Percentiles rank a stretch among this genome's conserved stretches.
Conservation (phyloP, 92 coral and sea anemone species). For the Actinernus sp. region DNA sequence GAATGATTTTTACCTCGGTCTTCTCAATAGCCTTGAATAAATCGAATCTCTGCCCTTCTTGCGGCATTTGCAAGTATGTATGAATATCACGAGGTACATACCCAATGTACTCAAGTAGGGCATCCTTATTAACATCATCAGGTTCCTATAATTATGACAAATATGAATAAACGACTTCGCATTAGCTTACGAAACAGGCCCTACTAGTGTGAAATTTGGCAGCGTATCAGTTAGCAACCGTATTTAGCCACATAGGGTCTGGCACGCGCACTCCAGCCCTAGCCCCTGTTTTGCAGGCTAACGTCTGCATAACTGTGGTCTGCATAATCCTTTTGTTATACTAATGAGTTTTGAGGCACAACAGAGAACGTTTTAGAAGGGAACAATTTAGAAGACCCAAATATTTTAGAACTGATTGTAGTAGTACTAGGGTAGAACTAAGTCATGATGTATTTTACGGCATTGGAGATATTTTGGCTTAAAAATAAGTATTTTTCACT, state of each 20-base stretch:
- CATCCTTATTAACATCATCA: constrained; percentile 19
- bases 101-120: constrained; percentile 17
- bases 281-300: too few relatives aligned
- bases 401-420: too few relatives aligned
- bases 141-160: constrained; percentile 22
- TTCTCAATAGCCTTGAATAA: not conserved
- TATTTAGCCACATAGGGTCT: constrained; percentile 28
- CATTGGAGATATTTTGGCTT: too few relatives aligned
- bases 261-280: constrained; percentile 2
- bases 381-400: too few relatives aligned
- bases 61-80: not conserved
- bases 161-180: constrained; percentile 15
- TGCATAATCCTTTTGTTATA: not conserved
- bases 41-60: constrained; percentile 2
- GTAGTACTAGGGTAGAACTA: too few relatives aligned
- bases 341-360: too few relatives aligned
- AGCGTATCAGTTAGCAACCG: constrained; percentile 10
- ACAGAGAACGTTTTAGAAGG: too few relatives aligned
- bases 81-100: constrained; percentile 10
- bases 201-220: constrained; percentile 1
- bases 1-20: not conserved
- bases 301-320: constrained; percentile 12
- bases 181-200: constrained; percentile 18
- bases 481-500: too few relatives aligned
- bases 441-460: too few relatives aligned